Percentiles rank a stretch among this genome's conserved stretches.
phyloP scores from a whole-genome alignment of 1,140 invertebrate genomes.

The Drosophila elegans region DNA sequence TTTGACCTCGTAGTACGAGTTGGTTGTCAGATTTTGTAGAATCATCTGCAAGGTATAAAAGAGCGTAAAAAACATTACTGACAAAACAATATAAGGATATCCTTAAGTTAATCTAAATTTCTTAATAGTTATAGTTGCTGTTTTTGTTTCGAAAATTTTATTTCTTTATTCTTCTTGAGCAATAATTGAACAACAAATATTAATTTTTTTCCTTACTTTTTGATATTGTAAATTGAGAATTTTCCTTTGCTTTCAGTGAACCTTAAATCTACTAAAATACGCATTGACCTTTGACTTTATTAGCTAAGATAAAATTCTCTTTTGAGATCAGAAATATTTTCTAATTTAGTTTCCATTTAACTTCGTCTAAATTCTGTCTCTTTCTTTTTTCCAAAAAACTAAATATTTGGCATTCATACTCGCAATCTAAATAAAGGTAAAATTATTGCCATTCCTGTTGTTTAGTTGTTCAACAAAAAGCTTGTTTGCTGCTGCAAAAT shows the following conservation, averaged over 20 bases:
- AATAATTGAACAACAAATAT: too few relatives aligned
- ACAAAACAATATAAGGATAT: too few relatives aligned
- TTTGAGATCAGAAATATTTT: conserved; percentile 1
- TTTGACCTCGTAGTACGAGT: conserved; percentile 91
- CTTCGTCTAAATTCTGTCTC: conserved; percentile 8
- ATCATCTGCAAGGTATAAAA: conserved; percentile 87
- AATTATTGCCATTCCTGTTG: conserved; percentile 40
- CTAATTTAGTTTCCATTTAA: conserved; percentile 28
- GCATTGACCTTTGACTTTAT: background rate
- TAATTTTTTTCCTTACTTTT: too few relatives aligned
- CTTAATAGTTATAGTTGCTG: too few relatives aligned
- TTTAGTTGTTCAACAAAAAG: conserved; percentile 47
- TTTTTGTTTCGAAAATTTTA: too few relatives aligned
- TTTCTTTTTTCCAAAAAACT: background rate
- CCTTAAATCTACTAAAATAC: background rate
- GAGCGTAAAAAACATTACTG: too few relatives aligned
- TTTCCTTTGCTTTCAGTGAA: too few relatives aligned
- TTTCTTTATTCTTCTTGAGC: too few relatives aligned
- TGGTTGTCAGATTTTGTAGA: conserved; percentile 90
- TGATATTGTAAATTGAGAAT: too few relatives aligned
- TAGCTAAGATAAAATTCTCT: background rate
- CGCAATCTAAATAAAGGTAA: conserved; percentile 16
- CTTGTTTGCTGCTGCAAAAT: conserved; percentile 50
- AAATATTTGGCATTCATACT: conserved; percentile 8
- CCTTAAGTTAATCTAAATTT: too few relatives aligned